Evolutionary conservation across 2,113 vertebrate genomes (phyloP), one percentile per base, ranked within the genome.

Genomic region (Varanus komodoensis): DNA sequence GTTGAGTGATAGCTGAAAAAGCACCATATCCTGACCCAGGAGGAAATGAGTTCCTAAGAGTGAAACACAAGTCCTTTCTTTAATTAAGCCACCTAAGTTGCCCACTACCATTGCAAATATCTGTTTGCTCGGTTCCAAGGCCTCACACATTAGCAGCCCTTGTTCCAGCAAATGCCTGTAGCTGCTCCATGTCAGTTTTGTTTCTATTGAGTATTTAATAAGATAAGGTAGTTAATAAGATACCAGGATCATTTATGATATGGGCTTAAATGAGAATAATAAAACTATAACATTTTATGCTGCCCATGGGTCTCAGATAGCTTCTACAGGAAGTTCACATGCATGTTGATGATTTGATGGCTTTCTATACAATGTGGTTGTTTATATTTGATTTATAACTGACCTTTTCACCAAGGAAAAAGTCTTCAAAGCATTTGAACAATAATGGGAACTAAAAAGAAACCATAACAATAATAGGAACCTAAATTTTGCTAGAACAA

Each of bases 81-180:
- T 97, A 96, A 96, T 96, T 96, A 97, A 96, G 92, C 96, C 92
- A 93, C 95, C 94, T 96, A 96, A 96, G 89, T 94, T 94, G 93
- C 91, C 91, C 93, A 93, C 87, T 89, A 92, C 90, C 91, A 90
- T 95, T 93, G 64, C 93, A 93, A 92, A 94, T 93, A 92, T 94
- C 92, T 96, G 90, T 93, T 91, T 94, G 95, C 75, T 91, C 91
- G 52, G 68, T 93, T 95, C 82, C 91, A 90, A 95, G 90, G 95
- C 95, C 93, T 95, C 87, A 95, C 95, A 96, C 95, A 95, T 92
- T 90, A 96, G 90, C 90, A 93, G 84, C 93, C 92, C 73, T 94
- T 88, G 64, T 94, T 93, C 86, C 78, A 92, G 87, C 89, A 77
- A 87, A 54, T 88, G 77, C 61, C 89, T 94, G 23, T 87, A 52